Evolutionary conservation across 2,113 vertebrate species (phyloP).

Genomic region (Macquaria ambigua): DNA sequence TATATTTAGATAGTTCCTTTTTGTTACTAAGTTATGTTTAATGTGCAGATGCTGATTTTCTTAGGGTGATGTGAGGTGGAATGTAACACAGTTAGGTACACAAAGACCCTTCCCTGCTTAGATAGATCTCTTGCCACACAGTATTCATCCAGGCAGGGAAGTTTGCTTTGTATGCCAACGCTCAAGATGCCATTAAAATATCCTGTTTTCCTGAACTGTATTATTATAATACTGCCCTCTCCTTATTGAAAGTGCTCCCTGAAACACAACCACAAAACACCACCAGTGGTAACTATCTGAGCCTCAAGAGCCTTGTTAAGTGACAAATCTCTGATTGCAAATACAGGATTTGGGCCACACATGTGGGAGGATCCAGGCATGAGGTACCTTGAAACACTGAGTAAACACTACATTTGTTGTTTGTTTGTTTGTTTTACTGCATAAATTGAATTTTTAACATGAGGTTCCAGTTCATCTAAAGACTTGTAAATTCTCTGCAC

Average conservation of each 20-base stretch:
- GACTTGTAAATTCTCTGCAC: neutral
- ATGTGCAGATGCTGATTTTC: neutral
- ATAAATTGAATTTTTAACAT: neutral
- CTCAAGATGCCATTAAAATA: neutral
- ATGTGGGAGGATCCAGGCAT: too few relatives aligned
- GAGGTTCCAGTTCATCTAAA: neutral
- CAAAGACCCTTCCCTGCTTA: neutral
- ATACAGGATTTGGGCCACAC: neutral
- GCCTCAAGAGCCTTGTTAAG: neutral
- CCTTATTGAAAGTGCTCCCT: neutral
- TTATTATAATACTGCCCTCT: neutral
- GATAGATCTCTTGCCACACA: neutral
- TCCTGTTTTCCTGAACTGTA: neutral
- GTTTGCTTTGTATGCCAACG: neutral
- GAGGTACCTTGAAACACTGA: neutral
- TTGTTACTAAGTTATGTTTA: neutral
- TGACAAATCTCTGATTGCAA: neutral
- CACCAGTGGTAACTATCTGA: neutral
- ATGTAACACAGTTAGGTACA: neutral
- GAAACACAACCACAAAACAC: neutral
- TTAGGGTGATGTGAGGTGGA: neutral
- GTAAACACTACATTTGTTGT: neutral
- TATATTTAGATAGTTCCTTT: neutral
- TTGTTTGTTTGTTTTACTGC: neutral
- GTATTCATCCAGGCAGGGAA: neutral